Base-by-base conservation (phyloP, 2,888 invertebrate species). In the Biston betularia region DNA sequence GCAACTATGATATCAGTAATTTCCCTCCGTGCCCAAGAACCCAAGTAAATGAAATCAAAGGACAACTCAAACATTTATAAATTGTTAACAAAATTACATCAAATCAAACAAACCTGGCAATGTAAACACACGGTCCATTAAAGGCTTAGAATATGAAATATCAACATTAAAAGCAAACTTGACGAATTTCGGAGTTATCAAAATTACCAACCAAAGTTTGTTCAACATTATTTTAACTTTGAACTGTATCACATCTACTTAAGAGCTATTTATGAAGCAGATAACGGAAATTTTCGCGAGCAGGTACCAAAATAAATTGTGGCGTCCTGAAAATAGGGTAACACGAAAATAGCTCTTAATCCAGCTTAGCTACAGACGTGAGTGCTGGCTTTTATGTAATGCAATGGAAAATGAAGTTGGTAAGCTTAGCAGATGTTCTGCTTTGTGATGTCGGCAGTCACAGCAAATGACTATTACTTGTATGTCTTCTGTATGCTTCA, bases 401-500 rank as follows among this genome's bases (percentile, higher is more conserved):
- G 14, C 10, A 11, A 40, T 11, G 24, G 1, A 34, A 11, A 9
- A 34, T 10, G 35, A 48, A 55, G 45, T 38, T 80, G 79, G 77
- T 75, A 78, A 79, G 15, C 79, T 84, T 86, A 83, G 82, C 81
- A 83, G 75, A 72, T 42, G 73, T 52, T 50, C 44, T 74, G 73
- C 78, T 86, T 82, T 42, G 50, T 88, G 87, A 87, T 87, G 84
- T 87, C 87, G 87, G 87, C 86, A 82, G 78, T 76, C 72, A 73
- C 59, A 63, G 34, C 84, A 85, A 88, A 84, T 81, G 80, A 81
- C 83, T 87, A 85, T 86, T 87, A 87, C 87, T 88, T 84, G n/a
- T n/a, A n/a, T n/a, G 81, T 82, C 79, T 85, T 77, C 77, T 80
- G 71, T 69, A n/a, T 24, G 24, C 24, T 24, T 24, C 24, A 24